Conservation (phyloP, 2,113 vertebrate species). For the Notothenia coriiceps region DNA sequence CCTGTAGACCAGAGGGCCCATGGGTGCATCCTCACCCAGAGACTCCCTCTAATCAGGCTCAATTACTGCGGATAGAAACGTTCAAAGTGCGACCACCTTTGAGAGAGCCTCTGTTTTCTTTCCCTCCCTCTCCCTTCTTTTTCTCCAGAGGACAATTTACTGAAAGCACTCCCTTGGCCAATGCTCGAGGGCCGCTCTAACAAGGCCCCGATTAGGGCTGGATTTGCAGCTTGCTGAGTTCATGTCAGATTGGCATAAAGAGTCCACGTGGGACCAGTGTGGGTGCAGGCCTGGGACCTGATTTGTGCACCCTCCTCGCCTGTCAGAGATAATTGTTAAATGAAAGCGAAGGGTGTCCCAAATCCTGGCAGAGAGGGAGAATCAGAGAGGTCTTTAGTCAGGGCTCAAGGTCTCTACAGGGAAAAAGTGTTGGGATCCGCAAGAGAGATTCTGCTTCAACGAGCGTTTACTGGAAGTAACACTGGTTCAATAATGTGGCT, state of each 20-base stretch:
- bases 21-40: slow-evolving; percentile 37
- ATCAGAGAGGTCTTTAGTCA: slow-evolving; percentile 51
- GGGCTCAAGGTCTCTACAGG: slow-evolving; percentile 37
- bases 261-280: slow-evolving; percentile 41
- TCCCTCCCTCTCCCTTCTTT: slow-evolving; percentile 10
- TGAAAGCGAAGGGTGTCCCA: slow-evolving; percentile 52
- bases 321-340: slow-evolving; percentile 66
- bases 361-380: slow-evolving; percentile 48
- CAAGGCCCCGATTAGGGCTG: slow-evolving; percentile 63
- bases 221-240: slow-evolving; percentile 62
- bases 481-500: not conserved
- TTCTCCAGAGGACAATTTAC: slow-evolving; percentile 61
- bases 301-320: slow-evolving; percentile 24
- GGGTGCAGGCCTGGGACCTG: slow-evolving; percentile 21
- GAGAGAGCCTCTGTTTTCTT: slow-evolving; percentile 5
- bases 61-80: slow-evolving; percentile 43
- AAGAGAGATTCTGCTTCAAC: not conserved
- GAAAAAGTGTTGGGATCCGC: slow-evolving; percentile 10
- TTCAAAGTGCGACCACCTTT: slow-evolving; percentile 55
- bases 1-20: slow-evolving; percentile 15
- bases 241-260: slow-evolving; percentile 67
- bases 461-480: not conserved
- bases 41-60: slow-evolving; percentile 51
- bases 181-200: slow-evolving; percentile 60
- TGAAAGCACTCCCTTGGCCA: slow-evolving; percentile 51